Evolutionary conservation across 2,113 vertebrate species (phyloP).

Genomic region (Ranitomeya imitator): DNA sequence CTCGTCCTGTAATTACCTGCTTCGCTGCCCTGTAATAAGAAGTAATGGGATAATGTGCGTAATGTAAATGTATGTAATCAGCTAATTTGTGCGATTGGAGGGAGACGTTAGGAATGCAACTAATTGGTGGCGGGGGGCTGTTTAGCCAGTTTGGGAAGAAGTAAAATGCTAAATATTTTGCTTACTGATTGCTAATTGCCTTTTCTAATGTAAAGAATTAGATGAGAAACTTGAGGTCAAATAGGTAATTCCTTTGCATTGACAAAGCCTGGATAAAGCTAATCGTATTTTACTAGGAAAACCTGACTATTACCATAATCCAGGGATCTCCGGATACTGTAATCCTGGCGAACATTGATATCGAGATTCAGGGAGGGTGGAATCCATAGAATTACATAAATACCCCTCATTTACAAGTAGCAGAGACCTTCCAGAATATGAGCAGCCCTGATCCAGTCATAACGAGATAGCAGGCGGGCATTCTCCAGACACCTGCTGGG

Average conservation of each 20-base stretch:
- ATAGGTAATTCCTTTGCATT: background rate
- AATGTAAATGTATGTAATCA: slow-evolving; percentile 47
- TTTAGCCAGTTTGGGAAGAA: slow-evolving; percentile 22
- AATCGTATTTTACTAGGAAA: background rate
- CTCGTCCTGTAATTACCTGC: slow-evolving; percentile 41
- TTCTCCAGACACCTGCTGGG: slow-evolving; percentile 5
- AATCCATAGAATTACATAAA: background rate
- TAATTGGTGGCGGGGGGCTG: background rate
- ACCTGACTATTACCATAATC: background rate
- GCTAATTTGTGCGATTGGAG: slow-evolving; percentile 33
- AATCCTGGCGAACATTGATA: background rate
- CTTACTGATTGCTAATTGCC: slow-evolving; percentile 9
- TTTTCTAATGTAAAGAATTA: background rate
- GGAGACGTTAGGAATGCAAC: slow-evolving; percentile 33
- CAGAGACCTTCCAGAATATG: background rate
- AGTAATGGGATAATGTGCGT: slow-evolving; percentile 33
- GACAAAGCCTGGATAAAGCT: background rate
- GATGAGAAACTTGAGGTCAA: background rate
- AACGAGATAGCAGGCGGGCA: background rate
- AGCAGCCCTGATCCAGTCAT: slow-evolving; percentile 31
- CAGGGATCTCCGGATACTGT: background rate
- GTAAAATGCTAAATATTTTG: slow-evolving; percentile 11
- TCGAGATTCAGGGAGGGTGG: background rate
- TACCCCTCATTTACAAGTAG: slow-evolving; percentile 9
- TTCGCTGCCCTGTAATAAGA: slow-evolving; percentile 30